phyloP scores from a whole-genome alignment of 2,113 vertebrate genomes.

The Poecilia latipinna region DNA sequence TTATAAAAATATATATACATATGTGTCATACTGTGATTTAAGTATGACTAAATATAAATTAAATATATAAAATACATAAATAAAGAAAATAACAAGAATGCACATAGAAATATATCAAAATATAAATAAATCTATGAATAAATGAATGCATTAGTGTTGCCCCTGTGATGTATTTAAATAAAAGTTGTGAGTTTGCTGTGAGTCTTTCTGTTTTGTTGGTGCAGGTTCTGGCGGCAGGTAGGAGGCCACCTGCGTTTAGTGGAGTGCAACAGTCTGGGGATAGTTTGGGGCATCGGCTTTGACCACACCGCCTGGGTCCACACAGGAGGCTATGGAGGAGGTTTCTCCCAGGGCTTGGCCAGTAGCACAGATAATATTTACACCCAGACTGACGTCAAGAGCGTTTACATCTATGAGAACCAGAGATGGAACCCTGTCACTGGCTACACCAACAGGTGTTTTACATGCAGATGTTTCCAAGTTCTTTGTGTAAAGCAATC shows the following conservation, averaged over 20 bases:
- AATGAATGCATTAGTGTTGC: too few relatives aligned
- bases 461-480: not conserved
- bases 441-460: constrained; percentile 92
- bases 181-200: not conserved
- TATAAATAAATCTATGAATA: too few relatives aligned
- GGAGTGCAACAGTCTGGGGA: constrained; percentile 87
- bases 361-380: constrained; percentile 90
- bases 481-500: too few relatives aligned
- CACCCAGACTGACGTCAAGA: constrained; percentile 90
- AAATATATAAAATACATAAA: too few relatives aligned
- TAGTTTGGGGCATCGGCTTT: constrained; percentile 94
- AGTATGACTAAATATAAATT: too few relatives aligned
- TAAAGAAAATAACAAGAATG: too few relatives aligned
- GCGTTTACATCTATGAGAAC: constrained; percentile 94
- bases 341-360: constrained; percentile 90
- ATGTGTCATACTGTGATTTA: too few relatives aligned
- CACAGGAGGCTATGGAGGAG: constrained; percentile 90
- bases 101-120: too few relatives aligned
- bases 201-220: not conserved
- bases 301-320: constrained; percentile 93
- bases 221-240: constrained; percentile 96
- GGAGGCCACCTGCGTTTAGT: constrained; percentile 91
- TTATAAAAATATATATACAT: too few relatives aligned
- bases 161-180: too few relatives aligned
- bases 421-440: constrained; percentile 97